These are phyloP conservation scores for Ceramica pisi DNA, from an alignment of 2,888 invertebrate genomes.

Conservation along the genomic window DNA sequence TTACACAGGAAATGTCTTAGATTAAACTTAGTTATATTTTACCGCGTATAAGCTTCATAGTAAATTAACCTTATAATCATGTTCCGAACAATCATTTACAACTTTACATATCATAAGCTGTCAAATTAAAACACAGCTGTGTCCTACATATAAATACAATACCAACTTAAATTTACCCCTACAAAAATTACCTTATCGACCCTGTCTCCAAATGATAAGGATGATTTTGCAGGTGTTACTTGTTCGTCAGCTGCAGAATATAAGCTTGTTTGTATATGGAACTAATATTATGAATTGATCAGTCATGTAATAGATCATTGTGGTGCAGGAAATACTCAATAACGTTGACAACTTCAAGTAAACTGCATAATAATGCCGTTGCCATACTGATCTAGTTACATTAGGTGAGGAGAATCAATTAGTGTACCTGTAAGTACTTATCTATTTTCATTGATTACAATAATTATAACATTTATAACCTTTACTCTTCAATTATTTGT, in stretches of 20 bases:
- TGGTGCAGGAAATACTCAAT: constrained; percentile 61
- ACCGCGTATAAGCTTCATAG: constrained; percentile 12
- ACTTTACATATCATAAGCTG: constrained; percentile 69
- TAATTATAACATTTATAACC: not conserved
- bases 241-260: not conserved
- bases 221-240: not conserved
- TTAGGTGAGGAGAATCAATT: constrained; percentile 21
- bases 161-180: constrained; percentile 3
- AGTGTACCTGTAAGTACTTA: not conserved
- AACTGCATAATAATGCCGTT: constrained; percentile 50
- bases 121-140: constrained; percentile 71
- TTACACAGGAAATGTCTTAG: constrained; percentile 28
- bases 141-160: constrained; percentile 62
- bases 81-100: constrained; percentile 60
- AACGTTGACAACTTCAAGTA: constrained; percentile 58
- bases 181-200: not conserved
- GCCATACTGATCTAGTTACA: constrained; percentile 27
- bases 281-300: constrained; percentile 63
- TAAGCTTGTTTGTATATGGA: constrained; percentile 44
- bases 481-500: not conserved
- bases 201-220: constrained; percentile 24
- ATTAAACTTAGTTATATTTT: constrained; percentile 17
- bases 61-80: constrained; percentile 62
- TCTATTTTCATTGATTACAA: not conserved
- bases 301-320: constrained; percentile 57